These are phyloP conservation scores for Urocyon cinereoargenteus DNA, from an alignment of 2,797 vertebrate genomes.

Conservation along the genomic window DNA sequence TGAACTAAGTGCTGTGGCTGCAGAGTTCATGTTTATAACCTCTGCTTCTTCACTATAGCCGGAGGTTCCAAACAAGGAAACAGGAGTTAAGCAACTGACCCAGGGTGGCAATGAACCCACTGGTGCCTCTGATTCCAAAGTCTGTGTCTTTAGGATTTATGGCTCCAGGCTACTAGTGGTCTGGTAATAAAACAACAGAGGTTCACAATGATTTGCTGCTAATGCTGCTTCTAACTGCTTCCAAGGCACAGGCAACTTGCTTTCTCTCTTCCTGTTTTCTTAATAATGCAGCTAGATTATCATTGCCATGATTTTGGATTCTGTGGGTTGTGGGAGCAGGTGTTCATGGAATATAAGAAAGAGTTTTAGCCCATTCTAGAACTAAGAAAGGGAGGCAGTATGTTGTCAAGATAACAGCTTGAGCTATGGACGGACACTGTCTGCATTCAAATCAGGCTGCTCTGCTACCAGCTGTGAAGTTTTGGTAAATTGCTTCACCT, in stretches of 20 bases:
- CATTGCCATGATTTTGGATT: conserved; percentile 2
- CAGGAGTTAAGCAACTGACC: not conserved
- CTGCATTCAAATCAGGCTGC: not conserved
- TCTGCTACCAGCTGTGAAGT: not conserved
- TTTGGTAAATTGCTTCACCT: conserved; percentile 6
- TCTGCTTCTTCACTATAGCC: not conserved
- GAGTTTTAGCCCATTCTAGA: not conserved
- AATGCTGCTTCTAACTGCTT: not conserved
- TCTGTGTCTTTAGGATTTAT: not conserved
- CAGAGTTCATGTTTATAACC: not conserved
- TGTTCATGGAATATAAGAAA: not conserved
- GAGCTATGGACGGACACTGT: not conserved
- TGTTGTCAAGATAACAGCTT: not conserved
- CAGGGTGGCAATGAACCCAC: not conserved
- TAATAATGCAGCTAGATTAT: not conserved
- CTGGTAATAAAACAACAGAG: not conserved
- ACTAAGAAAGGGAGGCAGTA: not conserved
- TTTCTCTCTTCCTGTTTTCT: conserved; percentile 6
- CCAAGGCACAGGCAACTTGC: not conserved
- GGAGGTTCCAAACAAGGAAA: not conserved
- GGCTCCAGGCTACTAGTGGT: not conserved
- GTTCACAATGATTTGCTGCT: not conserved
- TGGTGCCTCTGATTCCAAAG: not conserved
- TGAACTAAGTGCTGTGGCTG: conserved; percentile 17
- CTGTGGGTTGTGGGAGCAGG: not conserved